Evolutionary conservation across 2,888 invertebrate genomes (phyloP).

Genomic region (Eilema caniola): DNA sequence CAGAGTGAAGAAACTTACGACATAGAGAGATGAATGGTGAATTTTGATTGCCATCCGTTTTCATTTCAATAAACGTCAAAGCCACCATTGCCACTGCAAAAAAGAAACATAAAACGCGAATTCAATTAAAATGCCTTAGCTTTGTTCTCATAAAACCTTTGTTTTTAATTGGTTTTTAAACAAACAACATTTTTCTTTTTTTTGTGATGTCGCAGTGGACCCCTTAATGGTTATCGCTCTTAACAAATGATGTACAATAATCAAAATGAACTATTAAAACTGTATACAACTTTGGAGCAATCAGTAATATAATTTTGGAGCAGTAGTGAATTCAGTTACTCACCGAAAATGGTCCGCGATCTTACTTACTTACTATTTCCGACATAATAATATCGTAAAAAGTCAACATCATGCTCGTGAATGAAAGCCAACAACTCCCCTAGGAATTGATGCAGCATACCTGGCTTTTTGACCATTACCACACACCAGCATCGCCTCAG

Average conservation of each 20-base stretch:
- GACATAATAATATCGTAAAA: too few species aligned
- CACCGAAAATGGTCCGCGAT: too few species aligned
- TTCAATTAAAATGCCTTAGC: not conserved
- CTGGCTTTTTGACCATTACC: not conserved
- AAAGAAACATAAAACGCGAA: not conserved
- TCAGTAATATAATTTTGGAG: not conserved
- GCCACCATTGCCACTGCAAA: not conserved
- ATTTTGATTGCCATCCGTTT: not conserved
- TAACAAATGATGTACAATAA: not conserved
- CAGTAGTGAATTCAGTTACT: too few species aligned
- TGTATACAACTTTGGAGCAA: not conserved
- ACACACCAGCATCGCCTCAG: not conserved
- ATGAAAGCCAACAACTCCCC: too few species aligned
- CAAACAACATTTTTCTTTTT: constrained; percentile 1
- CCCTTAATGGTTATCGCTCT: not conserved
- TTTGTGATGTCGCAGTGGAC: not conserved
- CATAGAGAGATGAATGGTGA: too few species aligned
- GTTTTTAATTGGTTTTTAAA: constrained; percentile 3
- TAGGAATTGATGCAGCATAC: not conserved
- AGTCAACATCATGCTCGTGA: too few species aligned
- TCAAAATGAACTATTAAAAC: not conserved
- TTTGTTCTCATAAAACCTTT: constrained; percentile 6
- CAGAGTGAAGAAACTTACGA: too few species aligned
- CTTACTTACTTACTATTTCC: too few species aligned
- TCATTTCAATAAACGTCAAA: constrained; percentile 4